Conservation (phyloP, 2,113 vertebrate species). For the Brienomyrus longianalis region DNA sequence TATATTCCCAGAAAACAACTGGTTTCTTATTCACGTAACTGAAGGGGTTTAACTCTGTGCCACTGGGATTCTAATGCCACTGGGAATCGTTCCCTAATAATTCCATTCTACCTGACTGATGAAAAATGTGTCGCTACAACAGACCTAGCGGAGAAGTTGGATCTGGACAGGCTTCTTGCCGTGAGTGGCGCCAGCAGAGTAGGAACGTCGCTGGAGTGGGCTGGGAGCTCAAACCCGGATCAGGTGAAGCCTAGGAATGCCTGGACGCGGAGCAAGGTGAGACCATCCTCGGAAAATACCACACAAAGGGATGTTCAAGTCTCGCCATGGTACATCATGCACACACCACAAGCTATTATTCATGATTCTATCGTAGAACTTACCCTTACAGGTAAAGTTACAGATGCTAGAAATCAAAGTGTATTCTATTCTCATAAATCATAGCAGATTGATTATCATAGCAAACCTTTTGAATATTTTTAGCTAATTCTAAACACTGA, state of each 20-base stretch:
- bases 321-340: background rate
- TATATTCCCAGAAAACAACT: background rate
- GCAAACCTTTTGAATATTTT: background rate
- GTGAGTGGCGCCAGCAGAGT: background rate
- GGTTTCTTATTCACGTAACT: background rate
- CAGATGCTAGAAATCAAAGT: background rate
- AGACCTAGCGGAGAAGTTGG: background rate
- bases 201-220: constrained; percentile 19
- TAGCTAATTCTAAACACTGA: background rate
- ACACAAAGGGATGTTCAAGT: background rate
- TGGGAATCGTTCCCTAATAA: background rate
- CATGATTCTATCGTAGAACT: background rate
- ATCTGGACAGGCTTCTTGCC: background rate
- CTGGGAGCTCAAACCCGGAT: background rate
- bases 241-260: background rate
- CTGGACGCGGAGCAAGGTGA: constrained; percentile 21
- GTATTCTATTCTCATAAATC: background rate
- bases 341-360: background rate
- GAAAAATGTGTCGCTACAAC: background rate
- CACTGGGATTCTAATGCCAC: background rate
- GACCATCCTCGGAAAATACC: background rate
- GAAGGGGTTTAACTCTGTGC: background rate
- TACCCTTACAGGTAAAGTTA: background rate
- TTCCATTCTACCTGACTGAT: background rate
- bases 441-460: background rate